phyloP scores from a whole-genome alignment of 1,140 invertebrate species.

The Caerostris darwini region DNA sequence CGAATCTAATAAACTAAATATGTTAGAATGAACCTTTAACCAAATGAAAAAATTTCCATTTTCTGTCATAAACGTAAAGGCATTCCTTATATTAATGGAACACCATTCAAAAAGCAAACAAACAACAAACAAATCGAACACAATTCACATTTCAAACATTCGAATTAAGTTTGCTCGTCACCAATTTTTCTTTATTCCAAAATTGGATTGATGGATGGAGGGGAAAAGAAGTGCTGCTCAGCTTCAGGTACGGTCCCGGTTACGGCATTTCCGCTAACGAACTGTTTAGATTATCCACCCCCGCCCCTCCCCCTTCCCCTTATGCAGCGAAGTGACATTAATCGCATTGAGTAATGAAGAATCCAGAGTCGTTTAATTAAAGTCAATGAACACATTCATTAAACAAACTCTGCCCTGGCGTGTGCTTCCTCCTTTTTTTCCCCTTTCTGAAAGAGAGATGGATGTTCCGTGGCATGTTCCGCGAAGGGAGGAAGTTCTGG shows the following conservation, averaged over 20 bases:
- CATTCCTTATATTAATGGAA: neutral
- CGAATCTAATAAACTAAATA: too few species aligned
- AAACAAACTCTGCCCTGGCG: neutral
- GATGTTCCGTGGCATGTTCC: neutral
- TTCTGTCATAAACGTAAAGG: neutral
- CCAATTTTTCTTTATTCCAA: neutral
- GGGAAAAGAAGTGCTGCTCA: too few species aligned
- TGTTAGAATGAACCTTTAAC: too few species aligned
- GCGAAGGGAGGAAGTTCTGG: neutral
- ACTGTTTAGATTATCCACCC: neutral
- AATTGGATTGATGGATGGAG: too few species aligned
- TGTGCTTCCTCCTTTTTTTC: neutral
- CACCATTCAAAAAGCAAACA: too few species aligned
- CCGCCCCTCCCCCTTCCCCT: neutral
- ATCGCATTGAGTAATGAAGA: neutral
- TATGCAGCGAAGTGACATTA: neutral
- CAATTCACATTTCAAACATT: neutral
- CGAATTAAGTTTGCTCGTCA: neutral
- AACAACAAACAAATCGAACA: too few species aligned
- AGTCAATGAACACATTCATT: conserved; percentile 26
- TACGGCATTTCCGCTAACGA: neutral
- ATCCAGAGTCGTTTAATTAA: conserved; percentile 19
- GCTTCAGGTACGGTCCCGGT: neutral
- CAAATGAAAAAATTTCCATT: neutral
- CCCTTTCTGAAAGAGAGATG: neutral